Evolutionary conservation across 1,140 invertebrate genomes (phyloP), one percentile per base, ranked within the genome.

Genomic region (Centruroides sculpturatus): DNA sequence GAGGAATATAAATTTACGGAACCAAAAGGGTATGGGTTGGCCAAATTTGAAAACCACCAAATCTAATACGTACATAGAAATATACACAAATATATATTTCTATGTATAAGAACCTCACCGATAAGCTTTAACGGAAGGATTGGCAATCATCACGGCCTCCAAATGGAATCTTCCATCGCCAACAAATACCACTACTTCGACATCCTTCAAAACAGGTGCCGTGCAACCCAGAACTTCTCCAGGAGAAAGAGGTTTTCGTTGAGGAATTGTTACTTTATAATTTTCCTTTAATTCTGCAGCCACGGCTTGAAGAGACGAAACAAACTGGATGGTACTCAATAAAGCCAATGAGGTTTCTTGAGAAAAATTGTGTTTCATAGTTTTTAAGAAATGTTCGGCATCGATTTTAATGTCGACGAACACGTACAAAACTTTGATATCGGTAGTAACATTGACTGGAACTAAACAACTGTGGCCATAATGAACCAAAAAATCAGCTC

Each of bases 391-490:
- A 78, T 99, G 95, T 48, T 83, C 75, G 11, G 85, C 81, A 74
- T 98, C 94, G 67, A 98, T 92, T 65, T 82, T 77, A 49, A 85
- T 84, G 67, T 83, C 82, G 11, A 99, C 96, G 81, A 99, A 99
- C 58, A 99, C 82, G 73, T 99, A 99, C 3, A 99, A 78, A 62
- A 98, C 84, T 74, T 93, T 92, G 53, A 99, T 85, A 50, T 83
- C 85, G 68, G 80, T 78, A 5, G 89, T 97, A 70, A 87, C 85
- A 73, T 96, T 90, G 59, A 98, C 87, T 1, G 96, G 95, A 68
- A 99, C 86, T 13, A 99, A 80, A 76, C 96, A 99, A 64, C 92
- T 97, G 73, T 99, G 96, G 8, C 94, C 96, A 78, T 99, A 99
- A 74, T 99, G 97, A 50, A 99, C 84, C 64, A 99, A 76, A 6